Percentiles rank a stretch among this genome's conserved stretches.
Evolutionary conservation across 2,113 vertebrate genomes (phyloP).

Genomic region (Melanerpes formicivorus): DNA sequence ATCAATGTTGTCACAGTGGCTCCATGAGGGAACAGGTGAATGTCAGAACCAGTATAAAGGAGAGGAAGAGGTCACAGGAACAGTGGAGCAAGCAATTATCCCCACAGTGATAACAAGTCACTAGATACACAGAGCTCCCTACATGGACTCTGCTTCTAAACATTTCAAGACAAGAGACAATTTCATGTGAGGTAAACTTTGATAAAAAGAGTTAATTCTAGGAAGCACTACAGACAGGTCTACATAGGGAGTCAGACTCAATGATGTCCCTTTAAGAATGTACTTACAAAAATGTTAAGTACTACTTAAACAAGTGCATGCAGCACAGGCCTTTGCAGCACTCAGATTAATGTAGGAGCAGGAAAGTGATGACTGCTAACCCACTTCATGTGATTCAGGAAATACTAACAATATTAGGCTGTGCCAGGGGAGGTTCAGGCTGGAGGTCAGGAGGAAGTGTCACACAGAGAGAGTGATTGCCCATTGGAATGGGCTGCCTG

Average conservation of each 20-base stretch:
- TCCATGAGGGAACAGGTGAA: neutral
- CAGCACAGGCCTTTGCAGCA: constrained; percentile 1
- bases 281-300: neutral
- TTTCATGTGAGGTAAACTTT: neutral
- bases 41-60: neutral
- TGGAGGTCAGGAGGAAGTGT: no score
- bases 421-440: no score
- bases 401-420: neutral
- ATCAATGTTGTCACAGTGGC: neutral
- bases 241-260: neutral
- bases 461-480: no score
- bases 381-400: neutral
- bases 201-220: neutral
- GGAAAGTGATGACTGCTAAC: neutral
- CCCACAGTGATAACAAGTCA: neutral
- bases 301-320: neutral
- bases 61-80: neutral
- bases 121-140: neutral
- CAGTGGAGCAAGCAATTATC: neutral
- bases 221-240: neutral
- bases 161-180: neutral
- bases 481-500: no score
- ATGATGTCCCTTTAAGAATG: neutral
- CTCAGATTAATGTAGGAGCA: neutral
- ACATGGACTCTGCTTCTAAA: neutral